Evolutionary conservation across 1,140 invertebrate genomes (phyloP), one percentile per base, ranked within the genome.

Genomic region (Drosophila equinoxialis): DNA sequence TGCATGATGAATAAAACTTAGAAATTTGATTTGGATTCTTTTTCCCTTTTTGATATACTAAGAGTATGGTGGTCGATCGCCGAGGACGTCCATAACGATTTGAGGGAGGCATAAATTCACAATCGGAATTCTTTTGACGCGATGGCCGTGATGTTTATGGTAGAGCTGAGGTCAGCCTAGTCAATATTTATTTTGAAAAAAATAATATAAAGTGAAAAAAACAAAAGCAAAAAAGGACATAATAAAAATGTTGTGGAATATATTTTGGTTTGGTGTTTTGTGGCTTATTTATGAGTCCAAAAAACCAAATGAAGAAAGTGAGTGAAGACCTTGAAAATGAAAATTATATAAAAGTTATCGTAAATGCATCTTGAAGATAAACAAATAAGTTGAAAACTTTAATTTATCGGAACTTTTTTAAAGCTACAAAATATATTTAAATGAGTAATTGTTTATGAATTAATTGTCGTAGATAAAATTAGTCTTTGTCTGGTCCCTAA

Each of bases 241-340:
- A 65, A 37, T 11, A 20, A 67, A 68, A 68, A 87, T 87, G 84
- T 51, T 89, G 72, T 89, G 84, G 80, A 61, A 73, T 68, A 54
- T 87, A 17, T 65, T 87, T n/a, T 87, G 84, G 84, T 37, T 80
- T 11, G 45, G 13, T 14, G 41, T 89, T 13, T 59, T 87, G 17
- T 89, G 80, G 84, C 68, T 87, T 10, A 61, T 65, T 48, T 61
- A 89, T 57, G 64, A 69, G 51, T 58, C 66, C 0, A 72, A 65
- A 63, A 68, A 57, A 7, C 17, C 75, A 26, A 14, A 58, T 20
- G 57, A 42, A 55, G 42, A 66, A 80, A 87, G 83, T 87, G 74
- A 87, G 83, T 83, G 14, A 48, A 70, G 60, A 65, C 61, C 65
- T 68, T 61, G 41, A 33, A 11, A 41, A 37, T 35, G 17, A 59